Conservation (phyloP, 2,888 invertebrate genomes). For the Microctonus brassicae region DNA sequence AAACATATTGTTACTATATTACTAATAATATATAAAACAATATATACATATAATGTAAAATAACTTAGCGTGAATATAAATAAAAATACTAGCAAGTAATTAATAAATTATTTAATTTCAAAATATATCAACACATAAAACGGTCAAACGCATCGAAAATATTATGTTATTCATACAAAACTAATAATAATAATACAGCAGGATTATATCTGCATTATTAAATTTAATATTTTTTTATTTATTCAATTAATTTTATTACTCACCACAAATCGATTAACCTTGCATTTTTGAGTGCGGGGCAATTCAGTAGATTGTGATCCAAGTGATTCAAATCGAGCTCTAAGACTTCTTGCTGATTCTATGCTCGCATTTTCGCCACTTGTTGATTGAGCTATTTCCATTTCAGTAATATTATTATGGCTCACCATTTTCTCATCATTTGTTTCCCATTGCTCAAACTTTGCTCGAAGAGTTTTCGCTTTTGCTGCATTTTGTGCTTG, state of each 20-base stretch:
- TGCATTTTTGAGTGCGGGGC: slow-evolving; percentile 72
- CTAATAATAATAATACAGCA: neutral
- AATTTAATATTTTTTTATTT: slow-evolving; percentile 1
- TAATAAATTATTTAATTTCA: neutral
- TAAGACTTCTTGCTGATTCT: slow-evolving; percentile 88
- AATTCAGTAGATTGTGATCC: slow-evolving; percentile 73
- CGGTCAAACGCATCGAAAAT: slow-evolving; percentile 50
- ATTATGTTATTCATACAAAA: slow-evolving; percentile 9
- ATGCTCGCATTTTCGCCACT: slow-evolving; percentile 82
- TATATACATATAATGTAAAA: neutral
- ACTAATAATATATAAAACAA: slow-evolving; percentile 19
- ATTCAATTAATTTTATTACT: slow-evolving; percentile 71
- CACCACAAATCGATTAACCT: slow-evolving; percentile 94
- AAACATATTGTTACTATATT: slow-evolving; percentile 31
- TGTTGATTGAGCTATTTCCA: slow-evolving; percentile 69
- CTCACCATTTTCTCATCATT: slow-evolving; percentile 70
- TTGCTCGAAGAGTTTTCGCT: slow-evolving; percentile 86
- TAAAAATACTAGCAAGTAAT: neutral
- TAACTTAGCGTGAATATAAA: neutral
- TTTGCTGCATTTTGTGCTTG: slow-evolving; percentile 85
- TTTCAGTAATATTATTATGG: slow-evolving; percentile 63
- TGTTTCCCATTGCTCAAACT: slow-evolving; percentile 90
- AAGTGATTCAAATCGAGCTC: slow-evolving; percentile 90
- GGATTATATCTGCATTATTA: neutral
- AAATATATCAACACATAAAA: slow-evolving; percentile 41